phyloP scores from a whole-genome alignment of 2,113 vertebrate genomes.

The Leiothrix lutea region DNA sequence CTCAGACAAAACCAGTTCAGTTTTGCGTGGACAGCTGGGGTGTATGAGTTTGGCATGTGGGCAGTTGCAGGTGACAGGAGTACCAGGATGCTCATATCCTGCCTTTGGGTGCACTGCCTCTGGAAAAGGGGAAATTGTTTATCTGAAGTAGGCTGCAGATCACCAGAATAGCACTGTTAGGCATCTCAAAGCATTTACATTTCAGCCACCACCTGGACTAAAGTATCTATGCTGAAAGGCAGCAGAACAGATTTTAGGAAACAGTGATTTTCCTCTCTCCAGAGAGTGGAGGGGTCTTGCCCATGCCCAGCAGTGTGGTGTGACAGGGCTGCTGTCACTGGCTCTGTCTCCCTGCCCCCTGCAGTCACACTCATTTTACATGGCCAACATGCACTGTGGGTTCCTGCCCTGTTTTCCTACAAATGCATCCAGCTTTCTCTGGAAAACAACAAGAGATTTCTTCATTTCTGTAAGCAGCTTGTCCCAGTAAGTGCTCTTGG shows the following conservation, averaged over 20 bases:
- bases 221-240: background rate
- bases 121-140: background rate
- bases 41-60: background rate
- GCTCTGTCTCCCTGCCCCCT: background rate
- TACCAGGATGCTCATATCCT: background rate
- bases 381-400: fast-evolving
- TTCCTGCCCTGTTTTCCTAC: background rate
- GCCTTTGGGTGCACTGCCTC: background rate
- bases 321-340: fast-evolving
- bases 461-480: background rate
- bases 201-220: background rate
- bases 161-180: background rate
- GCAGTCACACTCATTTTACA: background rate
- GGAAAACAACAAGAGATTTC: background rate
- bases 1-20: background rate
- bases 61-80: background rate
- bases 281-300: background rate
- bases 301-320: background rate
- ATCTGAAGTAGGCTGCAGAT: background rate
- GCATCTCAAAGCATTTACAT: background rate
- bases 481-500: background rate
- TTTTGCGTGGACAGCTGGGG: background rate
- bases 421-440: background rate
- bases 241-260: background rate
- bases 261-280: background rate